These are phyloP conservation scores for Lerista edwardsae DNA, from an alignment of 2,797 vertebrate species.

Conservation along the genomic window DNA sequence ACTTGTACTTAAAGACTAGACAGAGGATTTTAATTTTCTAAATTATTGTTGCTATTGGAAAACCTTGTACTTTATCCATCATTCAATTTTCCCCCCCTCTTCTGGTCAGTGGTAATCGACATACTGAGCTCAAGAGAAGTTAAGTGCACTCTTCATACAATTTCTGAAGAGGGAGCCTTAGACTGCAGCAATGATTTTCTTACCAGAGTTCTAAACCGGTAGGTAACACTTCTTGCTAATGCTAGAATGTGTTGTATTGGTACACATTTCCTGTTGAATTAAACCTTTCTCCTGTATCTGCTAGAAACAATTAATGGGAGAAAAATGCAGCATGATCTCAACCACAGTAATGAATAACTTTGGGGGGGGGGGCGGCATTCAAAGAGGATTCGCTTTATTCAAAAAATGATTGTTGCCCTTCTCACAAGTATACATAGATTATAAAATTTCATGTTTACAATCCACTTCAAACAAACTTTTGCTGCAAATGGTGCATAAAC, in stretches of 20 bases:
- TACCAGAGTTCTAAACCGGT: conserved; percentile 77
- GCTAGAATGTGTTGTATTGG: background rate
- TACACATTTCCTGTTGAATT: background rate
- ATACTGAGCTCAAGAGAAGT: conserved; percentile 72
- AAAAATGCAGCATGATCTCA: background rate
- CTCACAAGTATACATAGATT: background rate
- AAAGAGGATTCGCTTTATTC: background rate
- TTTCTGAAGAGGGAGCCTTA: conserved; percentile 63
- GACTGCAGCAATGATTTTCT: conserved; percentile 73
- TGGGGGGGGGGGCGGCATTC: background rate
- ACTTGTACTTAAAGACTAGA: background rate
- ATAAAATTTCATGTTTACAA: too few relatives aligned
- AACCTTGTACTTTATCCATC: conserved; percentile 9
- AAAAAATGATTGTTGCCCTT: background rate
- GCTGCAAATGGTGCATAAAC: background rate
- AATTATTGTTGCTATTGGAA: background rate
- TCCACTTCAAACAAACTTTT: background rate
- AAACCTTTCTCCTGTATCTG: background rate
- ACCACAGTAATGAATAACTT: background rate
- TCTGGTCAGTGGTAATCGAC: conserved; percentile 80
- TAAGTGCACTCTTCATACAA: conserved; percentile 76
- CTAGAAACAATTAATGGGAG: background rate
- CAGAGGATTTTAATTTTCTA: background rate
- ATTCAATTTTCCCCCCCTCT: conserved; percentile 18
- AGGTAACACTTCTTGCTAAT: background rate